Conservation (phyloP, 2,113 vertebrate genomes). For the Bettongia penicillata region DNA sequence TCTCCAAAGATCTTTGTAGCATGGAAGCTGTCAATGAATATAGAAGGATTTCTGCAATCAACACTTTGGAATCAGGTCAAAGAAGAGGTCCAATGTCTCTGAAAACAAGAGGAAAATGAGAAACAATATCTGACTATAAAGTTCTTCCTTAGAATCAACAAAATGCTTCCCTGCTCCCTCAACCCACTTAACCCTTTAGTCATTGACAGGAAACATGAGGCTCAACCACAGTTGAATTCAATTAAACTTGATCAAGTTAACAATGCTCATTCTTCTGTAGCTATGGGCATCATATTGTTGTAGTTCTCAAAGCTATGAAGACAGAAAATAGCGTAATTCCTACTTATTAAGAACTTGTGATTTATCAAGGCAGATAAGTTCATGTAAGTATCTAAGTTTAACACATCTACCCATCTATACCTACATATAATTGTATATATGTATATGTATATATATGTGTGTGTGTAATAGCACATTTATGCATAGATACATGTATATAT, state of each 20-base stretch:
- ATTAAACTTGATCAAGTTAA: background rate
- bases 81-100: background rate
- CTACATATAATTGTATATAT: background rate
- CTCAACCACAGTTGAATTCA: background rate
- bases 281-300: background rate
- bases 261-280: background rate
- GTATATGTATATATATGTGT: background rate
- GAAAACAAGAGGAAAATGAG: conserved; percentile 11
- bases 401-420: background rate
- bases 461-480: too few species aligned
- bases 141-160: background rate
- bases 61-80: background rate
- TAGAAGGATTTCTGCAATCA: conserved; percentile 1
- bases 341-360: background rate
- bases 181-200: background rate
- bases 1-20: conserved; percentile 33
- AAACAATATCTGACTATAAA: background rate
- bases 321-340: background rate
- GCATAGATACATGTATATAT: too few species aligned
- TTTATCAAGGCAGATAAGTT: background rate
- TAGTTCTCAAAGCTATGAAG: background rate
- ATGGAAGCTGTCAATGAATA: background rate
- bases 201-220: too few species aligned
- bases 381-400: too few species aligned
- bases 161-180: background rate